Percentiles rank a stretch among this genome's conserved stretches.
Conservation (phyloP, 2,113 vertebrate genomes). For the Spilogale gracilis region DNA sequence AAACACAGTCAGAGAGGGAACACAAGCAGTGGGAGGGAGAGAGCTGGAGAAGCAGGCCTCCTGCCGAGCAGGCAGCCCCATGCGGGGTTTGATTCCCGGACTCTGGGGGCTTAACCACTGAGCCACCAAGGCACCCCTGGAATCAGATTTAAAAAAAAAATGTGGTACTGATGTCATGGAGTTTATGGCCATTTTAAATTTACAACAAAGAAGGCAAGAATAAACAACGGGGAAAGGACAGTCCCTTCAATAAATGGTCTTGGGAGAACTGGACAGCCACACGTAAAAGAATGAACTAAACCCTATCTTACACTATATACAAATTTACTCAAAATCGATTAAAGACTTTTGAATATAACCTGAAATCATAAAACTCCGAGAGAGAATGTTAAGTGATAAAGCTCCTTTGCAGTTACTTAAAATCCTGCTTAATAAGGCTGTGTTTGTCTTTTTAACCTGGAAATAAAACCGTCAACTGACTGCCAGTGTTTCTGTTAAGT, state of each 20-base stretch:
- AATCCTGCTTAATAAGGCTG: not conserved
- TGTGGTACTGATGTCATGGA: not conserved
- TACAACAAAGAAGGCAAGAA: not conserved
- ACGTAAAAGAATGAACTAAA: not conserved
- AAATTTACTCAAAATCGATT: not conserved
- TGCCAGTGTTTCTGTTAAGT: not conserved
- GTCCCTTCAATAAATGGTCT: not conserved
- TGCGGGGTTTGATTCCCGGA: too few relatives aligned
- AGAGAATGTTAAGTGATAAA: not conserved
- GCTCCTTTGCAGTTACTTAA: not conserved
- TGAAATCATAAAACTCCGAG: not conserved
- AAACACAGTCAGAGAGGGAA: too few relatives aligned
- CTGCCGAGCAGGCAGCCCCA: too few relatives aligned
- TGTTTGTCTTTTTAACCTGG: conserved; percentile 22
- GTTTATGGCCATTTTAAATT: not conserved
- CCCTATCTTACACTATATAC: not conserved
- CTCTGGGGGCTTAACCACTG: too few relatives aligned
- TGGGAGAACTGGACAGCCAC: not conserved
- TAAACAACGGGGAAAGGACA: not conserved
- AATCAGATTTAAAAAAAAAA: not conserved
- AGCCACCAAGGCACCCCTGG: not conserved
- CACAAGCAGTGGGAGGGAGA: too few relatives aligned
- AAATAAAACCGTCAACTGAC: not conserved
- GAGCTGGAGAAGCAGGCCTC: too few relatives aligned
- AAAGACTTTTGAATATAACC: not conserved